Conservation (phyloP, 2,113 vertebrate genomes). For the Reinhardtius hippoglossoides region DNA sequence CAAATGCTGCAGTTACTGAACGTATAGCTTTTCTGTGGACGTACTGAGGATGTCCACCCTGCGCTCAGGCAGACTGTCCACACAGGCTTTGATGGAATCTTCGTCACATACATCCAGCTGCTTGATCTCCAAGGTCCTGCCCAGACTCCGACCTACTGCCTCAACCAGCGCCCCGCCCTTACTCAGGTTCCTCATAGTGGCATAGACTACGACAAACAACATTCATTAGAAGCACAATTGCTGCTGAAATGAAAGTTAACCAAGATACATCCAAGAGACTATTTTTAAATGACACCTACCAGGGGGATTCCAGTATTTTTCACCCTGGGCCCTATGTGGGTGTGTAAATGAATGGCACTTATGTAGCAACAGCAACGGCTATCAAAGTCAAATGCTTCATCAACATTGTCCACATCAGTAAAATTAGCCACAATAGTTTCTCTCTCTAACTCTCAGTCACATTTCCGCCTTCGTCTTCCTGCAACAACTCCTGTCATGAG, state of each 20-base stretch:
- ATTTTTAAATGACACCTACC: too few species aligned
- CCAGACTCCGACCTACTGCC: constrained; percentile 82
- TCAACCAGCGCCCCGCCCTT: constrained; percentile 81
- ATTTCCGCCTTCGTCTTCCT: too few species aligned
- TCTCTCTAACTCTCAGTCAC: too few species aligned
- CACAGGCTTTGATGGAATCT: constrained; percentile 84
- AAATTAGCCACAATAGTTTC: too few species aligned
- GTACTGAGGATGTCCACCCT: constrained; percentile 88
- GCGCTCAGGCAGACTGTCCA: constrained; percentile 85
- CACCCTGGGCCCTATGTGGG: too few species aligned
- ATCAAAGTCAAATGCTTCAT: too few species aligned
- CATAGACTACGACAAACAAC: constrained; percentile 80
- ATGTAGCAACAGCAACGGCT: too few species aligned
- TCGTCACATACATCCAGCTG: constrained; percentile 88
- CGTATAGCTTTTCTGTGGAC: constrained; percentile 18
- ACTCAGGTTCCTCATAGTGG: constrained; percentile 87
- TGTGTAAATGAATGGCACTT: too few species aligned
- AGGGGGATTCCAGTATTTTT: too few species aligned
- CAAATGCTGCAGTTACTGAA: not conserved
- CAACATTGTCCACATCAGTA: too few species aligned
- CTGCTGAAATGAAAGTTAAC: too few species aligned
- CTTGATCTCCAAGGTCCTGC: constrained; percentile 86
- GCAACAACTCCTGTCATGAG: too few species aligned
- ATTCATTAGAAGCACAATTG: not conserved
- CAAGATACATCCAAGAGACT: not conserved